Evolutionary conservation across 2,888 invertebrate genomes (phyloP), one percentile per base, ranked within the genome.

Genomic region (Ophraella communa): DNA sequence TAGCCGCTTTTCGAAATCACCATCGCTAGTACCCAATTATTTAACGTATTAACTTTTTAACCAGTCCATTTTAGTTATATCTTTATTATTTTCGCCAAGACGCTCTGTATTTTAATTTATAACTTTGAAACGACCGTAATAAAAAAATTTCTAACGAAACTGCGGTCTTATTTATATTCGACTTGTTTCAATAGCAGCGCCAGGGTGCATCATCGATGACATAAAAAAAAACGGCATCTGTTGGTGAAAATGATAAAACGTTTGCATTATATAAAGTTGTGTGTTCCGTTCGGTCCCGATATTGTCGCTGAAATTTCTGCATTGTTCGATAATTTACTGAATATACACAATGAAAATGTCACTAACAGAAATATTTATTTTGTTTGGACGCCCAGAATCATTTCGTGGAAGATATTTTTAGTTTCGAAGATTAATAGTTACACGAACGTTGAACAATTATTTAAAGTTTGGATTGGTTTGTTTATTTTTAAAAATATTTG

Each of bases 161-260:
- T 51, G 17, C 14, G 17, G 14, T 14, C 18, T 23, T 51, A 27
- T 51, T 51, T 51, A 14, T 14, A 45, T 56, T 27, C 51, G 14
- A 54, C 11, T 7, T n/a, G n/a, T n/a, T n/a, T n/a, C n/a, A n/a
- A n/a, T n/a, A n/a, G n/a, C n/a, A n/a, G 33, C 18, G 53, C 20
- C 49, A 30, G 20, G 21, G 57, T 61, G n/a, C n/a, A n/a, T 56
- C 14, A 35, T 53, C 58, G 56, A 30, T 30, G 5, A 14, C n/a
- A 35, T 18, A 33, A 58, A 62, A 65, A 65, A 65, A 45, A 8
- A 14, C n/a, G 52, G 7, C 63, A 49, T 68, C 68, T 68, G 68
- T 24, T 66, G 49, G 54, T 66, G 68, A 68, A 57, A 53, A 42
- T 66, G 68, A 68, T 30, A 54, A 65, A 68, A 60, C 23, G 54